Evolutionary conservation across 2,888 invertebrate genomes (phyloP), one percentile per base, ranked within the genome.

Genomic region (Prosopocoilus inquinatus): DNA sequence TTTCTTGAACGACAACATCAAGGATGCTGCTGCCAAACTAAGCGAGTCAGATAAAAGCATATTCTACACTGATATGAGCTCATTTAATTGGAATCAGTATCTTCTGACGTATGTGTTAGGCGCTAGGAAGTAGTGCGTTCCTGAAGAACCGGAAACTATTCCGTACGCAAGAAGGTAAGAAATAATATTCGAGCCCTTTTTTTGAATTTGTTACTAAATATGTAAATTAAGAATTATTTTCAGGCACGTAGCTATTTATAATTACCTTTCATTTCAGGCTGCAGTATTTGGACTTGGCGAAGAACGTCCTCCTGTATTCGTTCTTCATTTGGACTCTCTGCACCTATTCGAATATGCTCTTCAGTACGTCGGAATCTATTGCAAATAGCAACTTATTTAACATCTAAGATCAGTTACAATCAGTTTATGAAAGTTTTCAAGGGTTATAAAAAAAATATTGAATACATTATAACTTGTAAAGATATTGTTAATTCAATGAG

Each of bases 101-200:
- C 81, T 96, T 59, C 87, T 86, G 61, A 79, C 82, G 59, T 87
- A 90, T 65, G 83, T 94, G 66, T 81, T 91, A 20, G 96, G 96
- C 0, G 89, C 91, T 1, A 85, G 95, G 55, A 81, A 88, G 61
- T 96, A 88, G 72, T 88, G 94, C 59, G 80, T 96, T 73, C 94
- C 94, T 70, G 96, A 96, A 72, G 86, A 90, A 65, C 86, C 88
- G 0, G 81, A 85, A 8, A 89, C 89, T 0, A 70, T 94, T 15
- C 90, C 92, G 0, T 81, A 85, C 41, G 90, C 92, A 0, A 81
- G 87, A 60, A 82, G 84, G 86, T 86, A 70, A 80, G 80, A 65
- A 16, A 49, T 11, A 34, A n/a, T n/a, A n/a, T n/a, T n/a, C n/a
- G n/a, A n/a, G n/a, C n/a, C n/a, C n/a, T n/a, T n/a, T n/a, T n/a